phyloP scores from a whole-genome alignment of 2,888 invertebrate species.

The Apodemia duryi region DNA sequence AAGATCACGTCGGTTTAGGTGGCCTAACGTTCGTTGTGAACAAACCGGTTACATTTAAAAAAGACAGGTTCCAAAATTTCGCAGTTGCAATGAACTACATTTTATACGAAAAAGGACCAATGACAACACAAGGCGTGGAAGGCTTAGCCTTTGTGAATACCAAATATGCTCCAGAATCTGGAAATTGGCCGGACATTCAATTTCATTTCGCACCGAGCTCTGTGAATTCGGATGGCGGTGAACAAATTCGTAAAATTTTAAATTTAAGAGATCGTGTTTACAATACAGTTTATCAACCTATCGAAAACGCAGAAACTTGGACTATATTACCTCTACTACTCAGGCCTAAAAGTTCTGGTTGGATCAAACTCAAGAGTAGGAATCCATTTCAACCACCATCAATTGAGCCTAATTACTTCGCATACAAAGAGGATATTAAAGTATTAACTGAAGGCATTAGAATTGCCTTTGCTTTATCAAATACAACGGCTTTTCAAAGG shows the following conservation, averaged over 20 bases:
- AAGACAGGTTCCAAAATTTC: conserved; percentile 86
- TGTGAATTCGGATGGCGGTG: conserved; percentile 89
- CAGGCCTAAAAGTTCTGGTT: conserved; percentile 92
- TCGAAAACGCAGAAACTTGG: conserved; percentile 89
- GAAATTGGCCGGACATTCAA: conserved; percentile 91
- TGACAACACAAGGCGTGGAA: conserved; percentile 92
- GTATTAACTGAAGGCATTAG: conserved; percentile 91
- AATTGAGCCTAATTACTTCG: conserved; percentile 95
- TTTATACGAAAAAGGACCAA: conserved; percentile 87
- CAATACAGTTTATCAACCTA: conserved; percentile 91
- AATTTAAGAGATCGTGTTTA: conserved; percentile 89
- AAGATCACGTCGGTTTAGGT: conserved; percentile 93
- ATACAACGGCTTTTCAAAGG: conserved; percentile 87
- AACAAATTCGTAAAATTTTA: conserved; percentile 87
- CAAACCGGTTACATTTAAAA: conserved; percentile 88
- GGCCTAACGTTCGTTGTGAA: conserved; percentile 91
- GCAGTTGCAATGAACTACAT: conserved; percentile 90
- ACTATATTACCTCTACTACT: conserved; percentile 89
- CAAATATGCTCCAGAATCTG: conserved; percentile 88
- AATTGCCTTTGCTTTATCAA: conserved; percentile 88
- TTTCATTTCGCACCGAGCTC: conserved; percentile 93
- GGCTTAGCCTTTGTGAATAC: conserved; percentile 93
- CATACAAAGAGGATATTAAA: conserved; percentile 88
- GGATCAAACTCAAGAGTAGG: conserved; percentile 88
- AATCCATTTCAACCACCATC: conserved; percentile 91